Evolutionary conservation across 2,797 vertebrate species (phyloP).

Genomic region (Galago senegalensis): DNA sequence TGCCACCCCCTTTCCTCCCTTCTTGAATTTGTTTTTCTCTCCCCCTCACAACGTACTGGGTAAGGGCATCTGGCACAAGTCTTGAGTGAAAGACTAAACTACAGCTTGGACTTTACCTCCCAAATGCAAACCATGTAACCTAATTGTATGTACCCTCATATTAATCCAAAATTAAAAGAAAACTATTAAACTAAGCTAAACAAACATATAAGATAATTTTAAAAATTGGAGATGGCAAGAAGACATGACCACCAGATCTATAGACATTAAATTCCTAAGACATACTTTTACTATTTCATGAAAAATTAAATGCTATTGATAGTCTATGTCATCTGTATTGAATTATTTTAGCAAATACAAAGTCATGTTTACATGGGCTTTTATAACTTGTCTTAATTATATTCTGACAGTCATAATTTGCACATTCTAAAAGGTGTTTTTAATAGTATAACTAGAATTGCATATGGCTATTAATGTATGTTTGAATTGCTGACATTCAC

Average conservation of each 20-base stretch:
- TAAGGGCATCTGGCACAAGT: too few relatives aligned
- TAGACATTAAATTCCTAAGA: neutral
- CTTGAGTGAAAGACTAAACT: too few relatives aligned
- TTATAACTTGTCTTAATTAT: neutral
- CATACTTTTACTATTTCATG: neutral
- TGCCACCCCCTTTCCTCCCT: too few relatives aligned
- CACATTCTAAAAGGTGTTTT: neutral
- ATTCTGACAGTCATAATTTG: neutral
- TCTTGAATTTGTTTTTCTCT: too few relatives aligned
- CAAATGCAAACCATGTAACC: too few relatives aligned
- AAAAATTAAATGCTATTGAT: neutral
- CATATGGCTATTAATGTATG: neutral
- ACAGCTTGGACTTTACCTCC: too few relatives aligned
- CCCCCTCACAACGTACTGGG: too few relatives aligned
- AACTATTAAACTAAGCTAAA: neutral
- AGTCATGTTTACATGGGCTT: neutral
- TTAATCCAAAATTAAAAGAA: too few relatives aligned
- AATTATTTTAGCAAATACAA: neutral
- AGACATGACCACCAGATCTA: neutral
- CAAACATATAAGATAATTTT: neutral
- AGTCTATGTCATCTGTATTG: neutral
- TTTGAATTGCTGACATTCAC: neutral
- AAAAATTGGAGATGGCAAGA: neutral
- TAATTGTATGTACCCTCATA: too few relatives aligned
- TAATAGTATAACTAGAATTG: neutral